Percentiles rank a stretch among this genome's conserved stretches.
phyloP scores from a whole-genome alignment of 1,140 invertebrate species.

The Papilio dardanus region DNA sequence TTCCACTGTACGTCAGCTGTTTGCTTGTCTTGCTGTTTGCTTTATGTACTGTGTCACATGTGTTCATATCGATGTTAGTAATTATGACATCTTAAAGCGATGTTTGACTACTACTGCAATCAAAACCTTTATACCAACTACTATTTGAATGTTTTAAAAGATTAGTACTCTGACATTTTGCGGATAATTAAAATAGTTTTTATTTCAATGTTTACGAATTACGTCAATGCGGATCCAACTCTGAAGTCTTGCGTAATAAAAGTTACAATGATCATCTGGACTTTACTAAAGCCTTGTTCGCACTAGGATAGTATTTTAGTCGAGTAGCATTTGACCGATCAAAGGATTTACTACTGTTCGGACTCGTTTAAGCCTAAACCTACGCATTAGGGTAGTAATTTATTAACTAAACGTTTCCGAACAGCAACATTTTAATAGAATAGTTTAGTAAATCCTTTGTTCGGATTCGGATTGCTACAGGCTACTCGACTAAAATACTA shows the following conservation, averaged over 20 bases:
- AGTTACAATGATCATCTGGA: not conserved
- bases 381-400: too few species aligned
- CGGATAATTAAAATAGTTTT: not conserved
- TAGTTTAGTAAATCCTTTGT: too few species aligned
- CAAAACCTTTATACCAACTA: not conserved
- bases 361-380: too few species aligned
- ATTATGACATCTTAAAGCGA: not conserved
- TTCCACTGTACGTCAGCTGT: constrained; percentile 1
- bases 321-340: too few species aligned
- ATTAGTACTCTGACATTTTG: not conserved
- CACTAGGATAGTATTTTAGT: too few species aligned
- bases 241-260: constrained; percentile 5
- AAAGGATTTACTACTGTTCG: too few species aligned
- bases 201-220: not conserved
- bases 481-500: too few species aligned
- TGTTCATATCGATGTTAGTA: not conserved
- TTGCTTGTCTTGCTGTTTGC: constrained; percentile 5
- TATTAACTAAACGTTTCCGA: too few species aligned
- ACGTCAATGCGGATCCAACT: not conserved
- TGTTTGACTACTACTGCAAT: not conserved
- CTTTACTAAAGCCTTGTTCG: too few species aligned
- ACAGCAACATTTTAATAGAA: too few species aligned
- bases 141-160: not conserved
- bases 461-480: too few species aligned
- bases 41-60: constrained; percentile 25